Evolutionary conservation across 2,797 vertebrate species (phyloP).

Genomic region (Pachyuromys duprasi): DNA sequence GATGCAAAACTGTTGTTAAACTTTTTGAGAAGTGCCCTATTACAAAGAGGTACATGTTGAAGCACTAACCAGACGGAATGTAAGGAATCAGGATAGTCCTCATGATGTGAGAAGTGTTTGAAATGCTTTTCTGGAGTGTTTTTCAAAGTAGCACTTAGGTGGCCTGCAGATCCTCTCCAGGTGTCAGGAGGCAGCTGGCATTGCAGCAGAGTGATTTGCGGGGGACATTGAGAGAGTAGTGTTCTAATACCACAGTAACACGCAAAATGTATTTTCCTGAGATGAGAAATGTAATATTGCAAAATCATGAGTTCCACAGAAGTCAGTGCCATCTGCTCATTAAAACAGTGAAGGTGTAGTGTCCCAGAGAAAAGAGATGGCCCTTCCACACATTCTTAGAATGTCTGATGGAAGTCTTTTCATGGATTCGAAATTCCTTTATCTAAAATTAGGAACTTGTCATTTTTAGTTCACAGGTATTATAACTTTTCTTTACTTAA

Average conservation of each 20-base stretch:
- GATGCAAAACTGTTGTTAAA: not conserved
- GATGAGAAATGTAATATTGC: not conserved
- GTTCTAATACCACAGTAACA: not conserved
- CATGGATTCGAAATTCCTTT: constrained; percentile 4
- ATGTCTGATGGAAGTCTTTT: not conserved
- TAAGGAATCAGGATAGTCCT: not conserved
- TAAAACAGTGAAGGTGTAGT: not conserved
- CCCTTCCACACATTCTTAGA: not conserved
- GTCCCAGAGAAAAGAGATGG: not conserved
- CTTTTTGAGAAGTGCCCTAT: constrained; percentile 29
- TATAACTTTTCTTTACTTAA: constrained; percentile 47
- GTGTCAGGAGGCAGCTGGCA: not conserved
- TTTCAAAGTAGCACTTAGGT: not conserved
- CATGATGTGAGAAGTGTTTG: not conserved
- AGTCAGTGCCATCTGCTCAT: not conserved
- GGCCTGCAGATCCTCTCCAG: not conserved
- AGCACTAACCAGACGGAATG: not conserved
- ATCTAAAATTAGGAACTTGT: not conserved
- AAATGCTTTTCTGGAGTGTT: constrained; percentile 5
- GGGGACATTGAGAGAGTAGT: not conserved
- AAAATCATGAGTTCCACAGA: not conserved
- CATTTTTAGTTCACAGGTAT: constrained; percentile 29
- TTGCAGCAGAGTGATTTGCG: not conserved
- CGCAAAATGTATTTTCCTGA: not conserved
- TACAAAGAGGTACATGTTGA: not conserved